Evolutionary conservation across 2,113 vertebrate genomes (phyloP).

Genomic region (Lipotes vexillifer): DNA sequence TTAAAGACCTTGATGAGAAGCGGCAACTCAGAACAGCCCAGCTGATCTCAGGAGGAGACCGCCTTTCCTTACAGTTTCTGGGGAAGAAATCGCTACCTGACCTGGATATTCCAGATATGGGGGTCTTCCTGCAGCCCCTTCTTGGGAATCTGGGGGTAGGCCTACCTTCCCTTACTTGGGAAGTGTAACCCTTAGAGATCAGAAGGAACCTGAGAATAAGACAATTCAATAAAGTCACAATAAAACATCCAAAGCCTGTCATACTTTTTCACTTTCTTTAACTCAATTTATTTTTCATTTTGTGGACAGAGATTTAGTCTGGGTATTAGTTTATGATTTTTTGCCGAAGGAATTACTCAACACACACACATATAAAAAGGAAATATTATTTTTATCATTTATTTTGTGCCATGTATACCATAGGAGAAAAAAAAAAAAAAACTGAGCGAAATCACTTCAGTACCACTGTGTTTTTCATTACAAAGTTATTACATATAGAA

Average conservation of each 20-base stretch:
- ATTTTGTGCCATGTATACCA: conserved; percentile 86
- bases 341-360: conserved; percentile 86
- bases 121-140: conserved; percentile 34
- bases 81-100: conserved; percentile 31
- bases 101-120: background rate
- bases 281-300: conserved; percentile 92
- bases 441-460: conserved; percentile 84
- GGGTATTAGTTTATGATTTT: conserved; percentile 90
- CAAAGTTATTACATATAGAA: conserved; percentile 92
- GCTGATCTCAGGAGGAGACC: background rate
- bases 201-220: conserved; percentile 78
- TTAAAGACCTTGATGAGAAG: conserved; percentile 40
- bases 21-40: background rate
- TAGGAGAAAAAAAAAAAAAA: conserved; percentile 77
- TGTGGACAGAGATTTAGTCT: conserved; percentile 87
- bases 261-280: conserved; percentile 86
- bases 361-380: conserved; percentile 84
- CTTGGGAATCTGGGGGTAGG: conserved; percentile 62
- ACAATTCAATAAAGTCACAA: conserved; percentile 88
- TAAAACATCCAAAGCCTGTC: conserved; percentile 85
- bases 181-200: conserved; percentile 77
- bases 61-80: rapidly evolving
- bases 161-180: conserved; percentile 65
- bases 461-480: conserved; percentile 89
- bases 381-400: conserved; percentile 89